These are phyloP conservation scores for Gymnosoma rotundatum DNA, from an alignment of 2,888 invertebrate species.

Conservation along the genomic window DNA sequence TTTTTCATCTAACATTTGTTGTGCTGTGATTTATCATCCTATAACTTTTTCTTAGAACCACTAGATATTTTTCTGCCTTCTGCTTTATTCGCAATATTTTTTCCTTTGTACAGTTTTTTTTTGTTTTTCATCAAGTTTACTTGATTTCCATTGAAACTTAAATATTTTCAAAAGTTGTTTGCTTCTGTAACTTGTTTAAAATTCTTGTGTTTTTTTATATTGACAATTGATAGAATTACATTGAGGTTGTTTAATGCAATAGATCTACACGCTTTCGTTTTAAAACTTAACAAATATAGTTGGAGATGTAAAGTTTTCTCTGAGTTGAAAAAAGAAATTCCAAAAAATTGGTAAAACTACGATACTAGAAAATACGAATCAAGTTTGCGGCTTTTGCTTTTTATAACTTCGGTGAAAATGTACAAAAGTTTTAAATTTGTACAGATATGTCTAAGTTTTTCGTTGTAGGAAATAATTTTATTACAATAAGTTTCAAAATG, in stretches of 20 bases:
- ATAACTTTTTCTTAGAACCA: constrained; percentile 41
- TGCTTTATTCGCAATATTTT: constrained; percentile 8
- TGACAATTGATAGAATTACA: constrained; percentile 67
- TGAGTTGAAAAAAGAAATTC: background rate
- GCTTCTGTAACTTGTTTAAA: constrained; percentile 31
- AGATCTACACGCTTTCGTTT: constrained; percentile 58
- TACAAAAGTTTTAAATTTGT: constrained; percentile 55
- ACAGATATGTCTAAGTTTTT: constrained; percentile 16
- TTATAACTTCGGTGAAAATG: constrained; percentile 24
- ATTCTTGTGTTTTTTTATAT: constrained; percentile 47
- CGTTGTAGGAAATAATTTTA: constrained; percentile 49
- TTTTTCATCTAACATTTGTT: constrained; percentile 63
- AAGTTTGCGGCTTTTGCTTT: constrained; percentile 53
- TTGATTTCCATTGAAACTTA: constrained; percentile 62
- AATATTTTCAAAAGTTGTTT: constrained; percentile 42
- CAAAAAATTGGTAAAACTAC: constrained; percentile 2
- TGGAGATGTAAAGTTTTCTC: constrained; percentile 23
- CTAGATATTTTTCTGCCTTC: constrained; percentile 12
- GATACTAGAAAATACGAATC: constrained; percentile 8
- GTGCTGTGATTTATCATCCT: constrained; percentile 68
- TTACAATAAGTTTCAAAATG: constrained; percentile 38
- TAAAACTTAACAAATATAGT: constrained; percentile 39
- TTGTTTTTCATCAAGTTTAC: constrained; percentile 36
- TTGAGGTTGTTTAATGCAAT: constrained; percentile 52
- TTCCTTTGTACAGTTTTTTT: constrained; percentile 2